phyloP scores from a whole-genome alignment of 2,797 vertebrate genomes.

The Apodemus agrarius region DNA sequence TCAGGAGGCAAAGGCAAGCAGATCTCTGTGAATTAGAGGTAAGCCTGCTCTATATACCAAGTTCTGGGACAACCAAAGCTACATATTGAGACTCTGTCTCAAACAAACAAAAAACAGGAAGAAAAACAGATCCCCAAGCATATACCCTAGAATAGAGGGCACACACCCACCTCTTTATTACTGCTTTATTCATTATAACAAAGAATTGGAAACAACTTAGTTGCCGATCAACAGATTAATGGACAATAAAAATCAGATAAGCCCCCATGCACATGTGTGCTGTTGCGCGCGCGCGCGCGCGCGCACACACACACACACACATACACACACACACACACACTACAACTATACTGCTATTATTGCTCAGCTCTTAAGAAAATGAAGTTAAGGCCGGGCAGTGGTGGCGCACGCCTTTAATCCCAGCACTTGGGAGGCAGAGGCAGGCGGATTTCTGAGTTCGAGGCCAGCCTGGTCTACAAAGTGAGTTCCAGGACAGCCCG shows the following conservation, averaged over 20 bases:
- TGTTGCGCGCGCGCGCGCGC: too few relatives aligned
- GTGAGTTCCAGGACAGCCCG: too few relatives aligned
- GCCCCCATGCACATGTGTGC: neutral
- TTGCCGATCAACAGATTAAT: neutral
- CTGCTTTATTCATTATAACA: neutral
- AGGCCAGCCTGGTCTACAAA: too few relatives aligned
- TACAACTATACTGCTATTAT: neutral
- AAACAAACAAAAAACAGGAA: neutral
- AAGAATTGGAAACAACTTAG: neutral
- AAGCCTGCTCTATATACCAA: neutral
- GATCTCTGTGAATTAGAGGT: neutral
- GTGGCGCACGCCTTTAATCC: too few relatives aligned
- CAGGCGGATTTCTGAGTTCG: too few relatives aligned
- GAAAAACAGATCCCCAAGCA: neutral
- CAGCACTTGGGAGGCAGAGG: too few relatives aligned
- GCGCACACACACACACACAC: neutral
- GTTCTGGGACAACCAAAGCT: neutral
- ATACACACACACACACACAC: neutral
- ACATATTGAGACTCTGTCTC: neutral
- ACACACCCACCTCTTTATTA: neutral
- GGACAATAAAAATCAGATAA: neutral
- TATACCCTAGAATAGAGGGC: neutral
- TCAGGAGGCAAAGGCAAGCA: neutral
- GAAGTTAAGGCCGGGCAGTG: too few relatives aligned
- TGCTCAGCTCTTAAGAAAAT: neutral